A percentile compares a stretch with the other conserved stretches of the same genome.
These are phyloP conservation scores for Odontothrips loti DNA, from an alignment of 2,888 invertebrate species.

Conservation along the genomic window DNA sequence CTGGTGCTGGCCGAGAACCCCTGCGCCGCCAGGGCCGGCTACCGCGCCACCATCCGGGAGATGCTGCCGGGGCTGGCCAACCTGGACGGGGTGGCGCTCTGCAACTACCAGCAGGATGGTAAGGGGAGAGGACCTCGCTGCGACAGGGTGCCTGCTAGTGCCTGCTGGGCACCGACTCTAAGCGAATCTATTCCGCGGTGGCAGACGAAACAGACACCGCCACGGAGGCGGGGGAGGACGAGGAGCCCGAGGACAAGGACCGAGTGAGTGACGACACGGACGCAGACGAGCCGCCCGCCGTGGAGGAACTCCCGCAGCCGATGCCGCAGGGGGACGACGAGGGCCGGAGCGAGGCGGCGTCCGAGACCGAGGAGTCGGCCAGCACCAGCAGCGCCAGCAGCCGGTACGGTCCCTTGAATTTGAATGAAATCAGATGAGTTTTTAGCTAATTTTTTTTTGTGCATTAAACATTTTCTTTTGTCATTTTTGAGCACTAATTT, in stretches of 20 bases:
- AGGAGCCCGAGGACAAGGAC: not conserved
- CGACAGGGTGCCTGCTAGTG: too few species aligned
- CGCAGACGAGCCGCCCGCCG: not conserved
- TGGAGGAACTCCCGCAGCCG: not conserved
- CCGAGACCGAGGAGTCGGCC: not conserved
- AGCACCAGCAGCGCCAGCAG: not conserved
- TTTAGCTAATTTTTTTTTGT: too few species aligned
- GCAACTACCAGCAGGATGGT: slow-evolving; percentile 10
- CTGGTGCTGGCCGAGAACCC: slow-evolving; percentile 48
- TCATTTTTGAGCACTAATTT: too few species aligned
- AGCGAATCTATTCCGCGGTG: not conserved
- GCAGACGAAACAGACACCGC: slow-evolving; percentile 8
- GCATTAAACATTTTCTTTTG: too few species aligned
- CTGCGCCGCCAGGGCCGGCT: slow-evolving; percentile 6
- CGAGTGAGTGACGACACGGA: not conserved
- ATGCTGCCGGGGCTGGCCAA: not conserved
- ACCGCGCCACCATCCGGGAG: slow-evolving; percentile 6
- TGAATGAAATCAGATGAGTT: too few species aligned
- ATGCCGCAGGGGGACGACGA: too few species aligned
- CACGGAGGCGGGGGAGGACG: not conserved
- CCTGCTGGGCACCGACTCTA: too few species aligned
- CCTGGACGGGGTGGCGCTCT: not conserved
- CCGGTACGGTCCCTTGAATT: not conserved
- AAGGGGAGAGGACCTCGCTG: not conserved
- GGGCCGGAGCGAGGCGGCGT: not conserved